Conservation (phyloP, 30 jellyfish, hydroid and myxozoan species). For the Calvadosia cruxmelitensis region DNA sequence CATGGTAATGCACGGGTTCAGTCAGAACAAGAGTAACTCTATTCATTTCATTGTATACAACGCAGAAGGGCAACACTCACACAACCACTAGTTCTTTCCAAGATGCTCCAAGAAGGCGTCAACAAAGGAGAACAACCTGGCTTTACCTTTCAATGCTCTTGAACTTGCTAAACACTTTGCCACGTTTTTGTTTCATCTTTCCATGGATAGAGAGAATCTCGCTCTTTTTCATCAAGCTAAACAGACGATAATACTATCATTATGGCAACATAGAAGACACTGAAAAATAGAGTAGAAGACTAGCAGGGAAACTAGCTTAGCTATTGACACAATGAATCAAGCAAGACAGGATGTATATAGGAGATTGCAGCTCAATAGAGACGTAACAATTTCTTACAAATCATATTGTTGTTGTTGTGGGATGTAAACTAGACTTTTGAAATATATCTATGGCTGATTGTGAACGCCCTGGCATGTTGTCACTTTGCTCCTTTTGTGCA, state of each 20-base stretch:
- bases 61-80: no score
- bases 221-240: conserved; percentile 39
- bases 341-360: background rate
- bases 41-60: no score
- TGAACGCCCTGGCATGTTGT: no score
- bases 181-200: conserved; percentile 73
- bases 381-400: conserved; percentile 40
- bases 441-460: no score
- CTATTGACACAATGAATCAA: background rate
- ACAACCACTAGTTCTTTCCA: no score
- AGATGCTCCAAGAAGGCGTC: background rate
- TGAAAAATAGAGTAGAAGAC: background rate
- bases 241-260: background rate
- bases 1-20: no score
- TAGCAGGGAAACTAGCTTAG: no score
- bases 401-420: conserved; percentile 13
- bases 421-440: no score
- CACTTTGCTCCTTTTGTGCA: conserved; percentile 32
- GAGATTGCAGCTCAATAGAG: conserved; percentile 20
- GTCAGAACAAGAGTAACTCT: no score
- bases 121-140: background rate
- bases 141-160: conserved; percentile 22
- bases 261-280: background rate
- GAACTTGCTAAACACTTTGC: conserved; percentile 40
- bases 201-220: conserved; percentile 76